Conservation (phyloP, 2,888 invertebrate genomes). For the Andrena bucephala region DNA sequence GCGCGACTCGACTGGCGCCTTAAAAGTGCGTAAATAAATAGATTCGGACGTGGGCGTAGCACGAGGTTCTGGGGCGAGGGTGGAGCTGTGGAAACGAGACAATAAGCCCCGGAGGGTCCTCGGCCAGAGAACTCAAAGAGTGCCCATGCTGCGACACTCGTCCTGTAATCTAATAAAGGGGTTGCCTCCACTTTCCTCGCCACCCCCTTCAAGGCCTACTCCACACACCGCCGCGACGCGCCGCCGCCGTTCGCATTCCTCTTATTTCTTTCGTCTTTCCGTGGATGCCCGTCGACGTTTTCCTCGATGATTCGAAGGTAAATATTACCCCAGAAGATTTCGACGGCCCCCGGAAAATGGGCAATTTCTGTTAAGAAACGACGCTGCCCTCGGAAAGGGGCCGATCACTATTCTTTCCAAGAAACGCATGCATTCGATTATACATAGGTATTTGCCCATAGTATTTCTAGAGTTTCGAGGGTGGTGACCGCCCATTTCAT, state of each 20-base stretch:
- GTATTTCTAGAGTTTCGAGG: no score
- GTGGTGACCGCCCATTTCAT: not conserved
- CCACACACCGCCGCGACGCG: slow-evolving; percentile 22
- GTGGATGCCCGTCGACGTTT: slow-evolving; percentile 22
- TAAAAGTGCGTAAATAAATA: slow-evolving; percentile 83
- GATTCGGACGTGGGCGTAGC: slow-evolving; percentile 74
- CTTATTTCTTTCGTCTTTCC: slow-evolving; percentile 48
- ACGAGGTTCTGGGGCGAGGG: slow-evolving; percentile 51
- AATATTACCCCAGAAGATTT: slow-evolving; percentile 80
- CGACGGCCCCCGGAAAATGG: slow-evolving; percentile 62
- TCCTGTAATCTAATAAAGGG: slow-evolving; percentile 84
- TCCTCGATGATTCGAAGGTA: slow-evolving; percentile 75
- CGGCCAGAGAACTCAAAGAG: slow-evolving; percentile 74
- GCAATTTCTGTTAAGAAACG: slow-evolving; percentile 48
- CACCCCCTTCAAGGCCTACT: slow-evolving; percentile 46
- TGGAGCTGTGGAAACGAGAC: slow-evolving; percentile 74
- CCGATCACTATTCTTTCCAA: no score
- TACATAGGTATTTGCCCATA: no score
- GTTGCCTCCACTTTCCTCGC: slow-evolving; percentile 75
- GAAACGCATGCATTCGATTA: no score
- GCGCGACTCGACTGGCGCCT: slow-evolving; percentile 69
- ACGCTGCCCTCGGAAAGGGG: not conserved
- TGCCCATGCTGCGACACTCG: slow-evolving; percentile 78
- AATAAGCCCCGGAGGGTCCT: slow-evolving; percentile 79
- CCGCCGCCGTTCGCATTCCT: slow-evolving; percentile 46